A percentile compares a stretch with the other conserved stretches of the same genome.
Evolutionary conservation across 2,888 invertebrate genomes (phyloP).

Genomic region (Acholoe squamosa): DNA sequence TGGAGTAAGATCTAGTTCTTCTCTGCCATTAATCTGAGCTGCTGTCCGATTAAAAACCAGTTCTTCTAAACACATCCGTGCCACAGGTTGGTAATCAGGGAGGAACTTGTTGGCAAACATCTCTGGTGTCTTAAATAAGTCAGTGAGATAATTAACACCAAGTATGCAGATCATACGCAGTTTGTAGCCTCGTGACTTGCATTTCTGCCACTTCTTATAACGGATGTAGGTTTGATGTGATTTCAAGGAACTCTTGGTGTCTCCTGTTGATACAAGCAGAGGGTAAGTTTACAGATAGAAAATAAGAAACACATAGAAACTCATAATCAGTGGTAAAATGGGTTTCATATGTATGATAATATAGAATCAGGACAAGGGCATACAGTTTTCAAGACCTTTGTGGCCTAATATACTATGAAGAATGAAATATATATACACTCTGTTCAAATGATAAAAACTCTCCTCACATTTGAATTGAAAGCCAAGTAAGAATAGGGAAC

Average conservation of each 20-base stretch:
- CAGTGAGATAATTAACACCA: slow-evolving; percentile 78
- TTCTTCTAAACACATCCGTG: slow-evolving; percentile 77
- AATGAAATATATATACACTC: too few species aligned
- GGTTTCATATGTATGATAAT: too few species aligned
- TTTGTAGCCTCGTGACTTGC: slow-evolving; percentile 69
- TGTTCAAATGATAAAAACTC: too few species aligned
- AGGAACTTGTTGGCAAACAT: slow-evolving; percentile 82
- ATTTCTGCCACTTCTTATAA: slow-evolving; percentile 67
- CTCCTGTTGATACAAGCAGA: neutral
- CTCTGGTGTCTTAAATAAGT: slow-evolving; percentile 73
- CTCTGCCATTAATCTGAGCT: slow-evolving; percentile 71
- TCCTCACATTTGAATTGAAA: too few species aligned
- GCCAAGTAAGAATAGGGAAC: too few species aligned
- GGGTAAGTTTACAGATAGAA: too few species aligned
- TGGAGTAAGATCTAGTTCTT: slow-evolving; percentile 70
- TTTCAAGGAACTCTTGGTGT: neutral
- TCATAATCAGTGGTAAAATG: too few species aligned
- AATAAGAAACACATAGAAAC: too few species aligned
- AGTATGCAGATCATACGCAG: slow-evolving; percentile 79
- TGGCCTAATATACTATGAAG: too few species aligned
- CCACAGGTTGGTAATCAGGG: slow-evolving; percentile 74
- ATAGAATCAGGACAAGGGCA: too few species aligned
- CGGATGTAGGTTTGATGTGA: slow-evolving; percentile 27
- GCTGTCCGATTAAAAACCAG: slow-evolving; percentile 73
- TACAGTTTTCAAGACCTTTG: too few species aligned